Evolutionary conservation across 2,797 vertebrate species (phyloP), one percentile per base, ranked within the genome.

Genomic region (Hozukius guyotensis): DNA sequence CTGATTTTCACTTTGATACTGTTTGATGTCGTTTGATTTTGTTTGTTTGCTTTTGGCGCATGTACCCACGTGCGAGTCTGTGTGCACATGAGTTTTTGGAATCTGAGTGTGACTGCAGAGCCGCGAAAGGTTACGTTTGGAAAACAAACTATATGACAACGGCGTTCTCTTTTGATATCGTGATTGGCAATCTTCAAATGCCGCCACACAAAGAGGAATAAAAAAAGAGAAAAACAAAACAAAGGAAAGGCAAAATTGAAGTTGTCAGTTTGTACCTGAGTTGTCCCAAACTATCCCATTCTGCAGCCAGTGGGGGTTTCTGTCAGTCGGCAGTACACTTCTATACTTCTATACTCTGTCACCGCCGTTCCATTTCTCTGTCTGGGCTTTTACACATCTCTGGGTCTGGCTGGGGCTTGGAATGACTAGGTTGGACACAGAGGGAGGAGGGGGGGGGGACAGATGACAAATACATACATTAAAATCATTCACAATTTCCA

Each of bases 151-250:
- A 74, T 71, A 67, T 69, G 85, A 91, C 91, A 89, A 85, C 77
- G 61, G 81, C 49, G 74, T 63, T 78, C 59, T 86, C 87, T 81
- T 93, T 93, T 93, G 87, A 92, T 92, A 77, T 60, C 27, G 59
- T 89, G 81, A 90, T 84, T 89, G 88, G 80, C 80, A 87, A 85
- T 87, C 92, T 91, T 93, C 89, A 94, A 94, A 94, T 91, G 76
- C 84, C 80, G 64, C 77, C 74, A 72, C 85, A 87, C 87, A 90
- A 89, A 87, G 80, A 77, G 56, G 73, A 68, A 60, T 63, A 61
- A 65, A 66, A 57, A 56, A 52, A 52, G 16, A 14, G 14, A 57
- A 6, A 49, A 60, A 42, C 38, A 42, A 78, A 78, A 77, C 60
- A 86, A 89, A 87, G 65, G 56, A 34, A 71, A 75, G 75, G 68